Percentiles rank a stretch among this genome's conserved stretches.
These are phyloP conservation scores for Thamnophis sirtalis DNA, from an alignment of 2,113 vertebrate genomes.

Conservation along the genomic window DNA sequence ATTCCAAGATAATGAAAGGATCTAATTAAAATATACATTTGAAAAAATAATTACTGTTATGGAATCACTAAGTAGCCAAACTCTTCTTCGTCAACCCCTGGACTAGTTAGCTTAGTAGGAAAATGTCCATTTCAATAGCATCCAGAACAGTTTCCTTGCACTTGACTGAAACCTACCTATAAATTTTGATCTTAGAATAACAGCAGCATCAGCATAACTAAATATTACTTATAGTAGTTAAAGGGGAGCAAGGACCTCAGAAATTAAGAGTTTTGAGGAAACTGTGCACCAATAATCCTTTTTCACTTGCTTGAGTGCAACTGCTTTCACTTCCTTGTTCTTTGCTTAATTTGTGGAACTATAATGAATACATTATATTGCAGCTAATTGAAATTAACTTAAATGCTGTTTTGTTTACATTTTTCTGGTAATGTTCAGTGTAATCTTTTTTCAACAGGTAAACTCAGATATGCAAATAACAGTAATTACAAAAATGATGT, in stretches of 20 bases:
- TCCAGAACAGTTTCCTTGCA: not conserved
- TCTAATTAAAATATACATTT: not conserved
- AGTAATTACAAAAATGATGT: slow-evolving; percentile 99
- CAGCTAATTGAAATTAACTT: not conserved
- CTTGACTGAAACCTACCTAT: not conserved
- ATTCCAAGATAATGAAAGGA: not conserved
- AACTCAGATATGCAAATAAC: slow-evolving; percentile 97
- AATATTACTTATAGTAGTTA: not conserved
- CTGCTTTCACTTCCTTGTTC: not conserved
- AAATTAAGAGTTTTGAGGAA: not conserved
- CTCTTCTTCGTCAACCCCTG: too few species aligned
- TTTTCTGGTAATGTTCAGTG: slow-evolving; percentile 9
- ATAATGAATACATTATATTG: not conserved
- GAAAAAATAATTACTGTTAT: not conserved
- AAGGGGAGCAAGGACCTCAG: not conserved
- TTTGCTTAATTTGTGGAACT: not conserved
- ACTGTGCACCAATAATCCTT: not conserved
- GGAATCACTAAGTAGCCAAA: not conserved
- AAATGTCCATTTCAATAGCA: not conserved
- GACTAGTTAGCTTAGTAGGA: not conserved
- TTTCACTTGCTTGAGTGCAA: not conserved
- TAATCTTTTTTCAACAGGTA: slow-evolving; percentile 71
- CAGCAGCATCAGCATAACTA: not conserved
- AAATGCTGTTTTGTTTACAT: not conserved
- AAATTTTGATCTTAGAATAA: not conserved